Base-by-base conservation (phyloP, 1,140 invertebrate species). In the Drosophila repletoides region DNA sequence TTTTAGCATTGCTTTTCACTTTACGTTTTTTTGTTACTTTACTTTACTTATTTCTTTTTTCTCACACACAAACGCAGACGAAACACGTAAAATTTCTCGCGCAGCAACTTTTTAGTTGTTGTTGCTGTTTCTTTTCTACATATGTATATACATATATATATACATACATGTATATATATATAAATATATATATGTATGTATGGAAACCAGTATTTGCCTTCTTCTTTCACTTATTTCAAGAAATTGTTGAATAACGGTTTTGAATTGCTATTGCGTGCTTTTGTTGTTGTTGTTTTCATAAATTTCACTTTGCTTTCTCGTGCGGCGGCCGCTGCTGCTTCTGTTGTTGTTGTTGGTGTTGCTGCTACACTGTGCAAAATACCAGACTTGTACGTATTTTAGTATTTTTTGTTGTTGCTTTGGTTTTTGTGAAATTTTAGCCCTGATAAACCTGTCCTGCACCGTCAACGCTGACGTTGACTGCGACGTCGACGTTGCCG, bases 251-350 rank as follows among this genome's bases (percentile, higher is more conserved):
- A 84, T 79, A 83, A 83, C 79, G 79, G 79, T 84, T 84, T 86
- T 29, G 24, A 61, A 61, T 60, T 45, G 28, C 45, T 66, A 60
- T 66, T 58, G 61, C 53, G 51, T 51, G 66, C 69, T 64, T 65
- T 66, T 63, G 55, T 34, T 56, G 41, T 24, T 66, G 41, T 71
- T 68, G 48, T 72, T 76, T 65, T 60, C 60, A 68, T 79, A 74
- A 86, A 86, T 86, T 86, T 86, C 80, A 86, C 80, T 86, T 87
- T 87, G 80, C 77, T 81, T 86, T 86, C 76, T 72, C 69, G 74
- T 72, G 66, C 38, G 64, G 65, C 48, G 66, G 34, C 49, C 68
- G 66, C 38, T 67, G 65, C 48, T 70, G 34, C 49, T 36, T 26
- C 29, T 9, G 49, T 51, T 21, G 49, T 58, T 55, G 24, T 60